Evolutionary conservation across 2,797 vertebrate species (phyloP), one percentile per base, ranked within the genome.

Genomic region (Melanotaenia maccullochi): DNA sequence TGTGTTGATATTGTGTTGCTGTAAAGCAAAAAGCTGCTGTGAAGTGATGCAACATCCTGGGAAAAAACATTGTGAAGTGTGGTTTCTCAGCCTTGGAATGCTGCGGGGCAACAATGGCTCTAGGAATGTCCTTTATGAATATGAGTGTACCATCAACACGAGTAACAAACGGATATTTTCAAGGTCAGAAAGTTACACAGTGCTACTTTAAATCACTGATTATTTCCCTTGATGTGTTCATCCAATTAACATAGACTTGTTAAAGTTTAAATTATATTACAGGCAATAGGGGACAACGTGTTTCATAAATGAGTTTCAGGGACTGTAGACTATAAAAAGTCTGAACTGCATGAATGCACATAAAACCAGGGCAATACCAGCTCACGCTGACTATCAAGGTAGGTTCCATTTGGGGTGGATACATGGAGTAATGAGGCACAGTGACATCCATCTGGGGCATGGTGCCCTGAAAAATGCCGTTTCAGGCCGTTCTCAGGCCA

Each of bases 381-480:
- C 44, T 51, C 32, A 28, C n/a, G 5, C 42, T 44, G 16, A 44
- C 18, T 47, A 20, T 47, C 14, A 4, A 60, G 36, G 44, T 63
- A 16, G 18, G 44, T 33, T 52, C 22, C 36, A 51, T 36, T 30
- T 38, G n/a, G 55, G 40, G 35, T 63, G 42, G 68, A 76, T 16
- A 33, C 14, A 40, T 65, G 69, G 62, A 68, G 59, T 59, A 30
- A 73, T 44, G 69, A 78, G 52, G 35, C 63, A 57, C 61, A 49
- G 49, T 80, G 74, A 78, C 79, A 78, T 75, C 18, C 4, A 20
- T 70, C 70, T 68, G 73, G 82, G 86, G 75, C 79, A 85, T 1
- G 69, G 58, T 81, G 83, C 76, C 67, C 85, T 61, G 78, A 60
- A 54, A 47, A 47, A 54, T 65, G 68, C 71, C 60, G 60, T 62